Base-by-base conservation (phyloP, 1,140 invertebrate species). In the Nebria ingens region DNA sequence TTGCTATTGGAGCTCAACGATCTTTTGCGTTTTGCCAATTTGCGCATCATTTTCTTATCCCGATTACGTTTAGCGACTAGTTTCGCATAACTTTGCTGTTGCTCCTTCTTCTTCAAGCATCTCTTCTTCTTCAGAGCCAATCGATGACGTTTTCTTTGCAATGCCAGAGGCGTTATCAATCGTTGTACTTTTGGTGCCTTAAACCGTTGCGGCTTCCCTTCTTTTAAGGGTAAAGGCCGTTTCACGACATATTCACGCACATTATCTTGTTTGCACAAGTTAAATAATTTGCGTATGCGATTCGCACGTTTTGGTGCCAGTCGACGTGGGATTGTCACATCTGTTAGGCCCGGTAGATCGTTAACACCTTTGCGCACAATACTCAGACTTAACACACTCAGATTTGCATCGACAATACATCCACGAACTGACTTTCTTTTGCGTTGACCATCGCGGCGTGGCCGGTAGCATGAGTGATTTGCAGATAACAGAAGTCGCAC, bases 1-100 rank as follows among this genome's bases (percentile, higher is more conserved):
- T n/a, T n/a, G n/a, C n/a, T n/a, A n/a, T n/a, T n/a, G n/a, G n/a
- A n/a, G 13, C 25, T 29, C 4, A 13, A 4, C 4, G 25, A 29
- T 6, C 25, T 4, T 29, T 29, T 29, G 25, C 25, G 25, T 13
- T 29, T 29, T 29, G 4, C 25, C 25, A 29, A 13, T 29, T 29
- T 29, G 25, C 25, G 25, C 4, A 4, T 4, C 4, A 29, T 29
- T 13, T 29, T 29, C 25, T 82, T 83, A 67, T 90, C 89, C 73
- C 91, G 91, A 58, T 87, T 81, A 53, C 88, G 76, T 65, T 87
- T 81, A 40, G 88, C 86, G 59, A 93, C 68, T 38, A 93, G 67
- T 65, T 90, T 89, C 17, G 86, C 85, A 66, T 91, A 93, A 50
- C 87, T 86, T 2, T 86, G 81, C 20, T 82, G 81, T 58, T 87